Percentiles rank a stretch among this genome's conserved stretches.
These are phyloP conservation scores for Hippocampus barbouri DNA, from an alignment of 2,113 vertebrate species.

Conservation along the genomic window DNA sequence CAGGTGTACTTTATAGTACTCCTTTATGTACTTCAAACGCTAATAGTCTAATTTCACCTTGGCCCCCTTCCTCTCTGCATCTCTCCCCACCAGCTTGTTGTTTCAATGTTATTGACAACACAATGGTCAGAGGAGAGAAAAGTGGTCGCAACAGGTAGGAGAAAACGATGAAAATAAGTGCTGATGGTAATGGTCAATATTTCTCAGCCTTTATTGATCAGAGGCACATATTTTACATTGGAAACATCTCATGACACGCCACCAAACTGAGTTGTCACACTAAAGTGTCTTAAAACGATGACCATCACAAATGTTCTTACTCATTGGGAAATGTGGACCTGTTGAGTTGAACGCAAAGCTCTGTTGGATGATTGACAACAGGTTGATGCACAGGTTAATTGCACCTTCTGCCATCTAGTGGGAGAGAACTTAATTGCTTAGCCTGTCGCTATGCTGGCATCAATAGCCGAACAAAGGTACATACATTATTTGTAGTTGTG, in stretches of 20 bases:
- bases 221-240: neutral
- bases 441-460: neutral
- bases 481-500: neutral
- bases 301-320: neutral
- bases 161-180: constrained; percentile 19
- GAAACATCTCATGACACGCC: neutral
- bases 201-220: neutral
- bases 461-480: neutral
- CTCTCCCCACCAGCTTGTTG: constrained; percentile 44
- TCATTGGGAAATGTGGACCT: neutral
- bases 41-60: constrained; percentile 51
- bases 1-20: constrained; percentile 81
- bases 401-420: neutral
- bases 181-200: neutral
- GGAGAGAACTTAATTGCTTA: neutral
- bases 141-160: constrained; percentile 11
- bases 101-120: constrained; percentile 60
- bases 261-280: neutral
- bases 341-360: neutral
- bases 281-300: neutral
- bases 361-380: neutral
- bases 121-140: constrained; percentile 29
- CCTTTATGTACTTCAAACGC: constrained; percentile 75
- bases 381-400: neutral
- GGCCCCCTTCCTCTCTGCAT: constrained; percentile 26